Evolutionary conservation across 2,888 invertebrate species (phyloP).

Genomic region (Drosophila heteroneura): DNA sequence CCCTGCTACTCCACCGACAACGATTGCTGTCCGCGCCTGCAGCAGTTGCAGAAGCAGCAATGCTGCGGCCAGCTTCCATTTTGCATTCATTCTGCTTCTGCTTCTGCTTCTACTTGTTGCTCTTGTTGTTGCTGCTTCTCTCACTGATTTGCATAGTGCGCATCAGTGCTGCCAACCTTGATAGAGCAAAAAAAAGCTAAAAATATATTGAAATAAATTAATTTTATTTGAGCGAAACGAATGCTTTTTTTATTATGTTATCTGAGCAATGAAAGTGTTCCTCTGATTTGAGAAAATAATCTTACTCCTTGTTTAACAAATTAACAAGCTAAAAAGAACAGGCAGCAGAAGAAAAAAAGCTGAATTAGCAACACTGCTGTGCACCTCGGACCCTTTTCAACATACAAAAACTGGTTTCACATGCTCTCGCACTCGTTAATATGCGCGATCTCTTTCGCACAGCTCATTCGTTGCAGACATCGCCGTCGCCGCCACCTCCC

Average conservation of each 20-base stretch:
- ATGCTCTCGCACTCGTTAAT: slow-evolving; percentile 20
- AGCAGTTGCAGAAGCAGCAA: slow-evolving; percentile 19
- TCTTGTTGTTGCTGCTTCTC: slow-evolving; percentile 16
- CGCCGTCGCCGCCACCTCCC: slow-evolving; percentile 14
- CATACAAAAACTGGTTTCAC: slow-evolving; percentile 45
- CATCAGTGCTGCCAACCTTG: not conserved
- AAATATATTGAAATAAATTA: not conserved
- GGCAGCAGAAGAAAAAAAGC: not conserved
- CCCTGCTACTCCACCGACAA: slow-evolving; percentile 14
- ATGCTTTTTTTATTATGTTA: not conserved
- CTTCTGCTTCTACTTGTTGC: slow-evolving; percentile 19
- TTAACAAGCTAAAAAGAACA: not conserved
- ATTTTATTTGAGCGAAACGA: not conserved
- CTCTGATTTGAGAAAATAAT: not conserved
- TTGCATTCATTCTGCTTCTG: slow-evolving; percentile 36
- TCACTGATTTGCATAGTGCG: slow-evolving; percentile 55
- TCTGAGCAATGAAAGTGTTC: not conserved
- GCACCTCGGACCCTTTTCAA: slow-evolving; percentile 12
- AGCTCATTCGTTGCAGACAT: slow-evolving; percentile 14
- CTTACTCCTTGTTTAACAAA: not conserved
- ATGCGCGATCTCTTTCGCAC: slow-evolving; percentile 37
- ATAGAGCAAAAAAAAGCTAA: not conserved
- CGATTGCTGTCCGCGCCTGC: slow-evolving; percentile 12
- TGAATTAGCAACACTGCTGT: slow-evolving; percentile 14
- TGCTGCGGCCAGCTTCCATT: slow-evolving; percentile 40